Evolutionary conservation across 1,140 invertebrate species (phyloP).

Genomic region (Parasteatoda tepidariorum): DNA sequence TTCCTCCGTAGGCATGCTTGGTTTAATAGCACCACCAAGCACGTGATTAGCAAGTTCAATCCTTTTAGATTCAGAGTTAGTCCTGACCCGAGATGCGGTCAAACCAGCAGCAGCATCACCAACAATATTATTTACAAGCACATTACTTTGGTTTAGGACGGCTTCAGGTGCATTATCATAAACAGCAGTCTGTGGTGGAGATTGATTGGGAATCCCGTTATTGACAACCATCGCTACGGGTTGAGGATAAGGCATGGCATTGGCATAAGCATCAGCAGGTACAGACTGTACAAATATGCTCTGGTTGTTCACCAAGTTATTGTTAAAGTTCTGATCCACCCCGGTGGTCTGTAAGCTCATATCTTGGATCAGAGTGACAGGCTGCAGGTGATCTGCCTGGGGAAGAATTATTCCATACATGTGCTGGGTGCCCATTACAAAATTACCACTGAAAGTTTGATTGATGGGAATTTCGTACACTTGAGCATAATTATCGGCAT

Average conservation of each 20-base stretch:
- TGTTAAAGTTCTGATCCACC: constrained; percentile 37
- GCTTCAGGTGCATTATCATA: neutral
- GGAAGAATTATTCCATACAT: constrained; percentile 54
- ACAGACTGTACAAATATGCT: constrained; percentile 7
- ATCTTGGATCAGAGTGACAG: constrained; percentile 42
- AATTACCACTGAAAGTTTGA: constrained; percentile 42
- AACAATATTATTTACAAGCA: neutral
- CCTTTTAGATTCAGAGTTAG: constrained; percentile 21
- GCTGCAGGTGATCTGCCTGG: constrained; percentile 21
- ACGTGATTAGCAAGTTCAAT: neutral
- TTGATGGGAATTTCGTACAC: constrained; percentile 54
- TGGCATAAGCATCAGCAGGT: neutral
- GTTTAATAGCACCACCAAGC: neutral
- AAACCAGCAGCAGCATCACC: no score
- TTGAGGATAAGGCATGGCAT: neutral
- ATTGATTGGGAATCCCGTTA: neutral
- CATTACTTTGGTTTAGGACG: neutral
- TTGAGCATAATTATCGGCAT: neutral
- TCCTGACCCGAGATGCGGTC: neutral
- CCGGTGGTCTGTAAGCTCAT: constrained; percentile 47
- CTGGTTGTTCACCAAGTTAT: constrained; percentile 24
- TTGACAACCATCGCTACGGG: neutral
- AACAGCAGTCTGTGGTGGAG: neutral
- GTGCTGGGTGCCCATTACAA: constrained; percentile 41
- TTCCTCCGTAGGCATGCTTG: neutral